Evolutionary conservation across 2,113 vertebrate genomes (phyloP).

Genomic region (Sisor rabdophorus): DNA sequence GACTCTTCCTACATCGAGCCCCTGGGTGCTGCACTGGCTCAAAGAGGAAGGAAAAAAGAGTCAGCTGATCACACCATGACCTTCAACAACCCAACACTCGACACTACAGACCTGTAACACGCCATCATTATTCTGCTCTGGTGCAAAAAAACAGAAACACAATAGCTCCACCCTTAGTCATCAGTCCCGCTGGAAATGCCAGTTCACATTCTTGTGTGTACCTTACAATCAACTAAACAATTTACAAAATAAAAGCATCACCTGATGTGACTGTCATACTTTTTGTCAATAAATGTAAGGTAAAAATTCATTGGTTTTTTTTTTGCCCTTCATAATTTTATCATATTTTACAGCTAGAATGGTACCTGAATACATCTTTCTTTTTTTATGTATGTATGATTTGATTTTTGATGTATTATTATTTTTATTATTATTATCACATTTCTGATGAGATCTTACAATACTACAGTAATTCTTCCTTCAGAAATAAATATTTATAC

Average conservation of each 20-base stretch:
- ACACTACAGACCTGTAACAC: slow-evolving; percentile 80
- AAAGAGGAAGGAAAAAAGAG: slow-evolving; percentile 32
- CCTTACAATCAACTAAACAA: background rate
- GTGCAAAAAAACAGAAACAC: background rate
- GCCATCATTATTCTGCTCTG: background rate
- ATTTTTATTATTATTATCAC: background rate
- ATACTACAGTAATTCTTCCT: background rate
- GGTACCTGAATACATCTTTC: background rate
- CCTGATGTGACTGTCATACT: background rate
- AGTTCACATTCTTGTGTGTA: background rate
- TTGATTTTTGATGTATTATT: background rate
- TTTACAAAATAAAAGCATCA: background rate
- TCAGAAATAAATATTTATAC: slow-evolving; percentile 10
- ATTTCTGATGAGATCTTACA: too few species aligned
- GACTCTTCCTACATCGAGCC: slow-evolving; percentile 60
- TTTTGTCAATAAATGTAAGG: background rate
- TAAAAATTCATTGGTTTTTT: too few species aligned
- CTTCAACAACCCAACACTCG: slow-evolving; percentile 65
- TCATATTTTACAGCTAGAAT: background rate
- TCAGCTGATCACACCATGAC: background rate
- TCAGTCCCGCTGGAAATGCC: background rate
- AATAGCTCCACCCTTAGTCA: background rate
- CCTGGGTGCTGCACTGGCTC: slow-evolving; percentile 69
- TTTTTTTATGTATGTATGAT: background rate
- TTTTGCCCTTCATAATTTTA: background rate